A percentile compares a stretch with the other conserved stretches of the same genome.
These are phyloP conservation scores for Calephelis nemesis DNA, from an alignment of 1,140 invertebrate species.

Conservation along the genomic window DNA sequence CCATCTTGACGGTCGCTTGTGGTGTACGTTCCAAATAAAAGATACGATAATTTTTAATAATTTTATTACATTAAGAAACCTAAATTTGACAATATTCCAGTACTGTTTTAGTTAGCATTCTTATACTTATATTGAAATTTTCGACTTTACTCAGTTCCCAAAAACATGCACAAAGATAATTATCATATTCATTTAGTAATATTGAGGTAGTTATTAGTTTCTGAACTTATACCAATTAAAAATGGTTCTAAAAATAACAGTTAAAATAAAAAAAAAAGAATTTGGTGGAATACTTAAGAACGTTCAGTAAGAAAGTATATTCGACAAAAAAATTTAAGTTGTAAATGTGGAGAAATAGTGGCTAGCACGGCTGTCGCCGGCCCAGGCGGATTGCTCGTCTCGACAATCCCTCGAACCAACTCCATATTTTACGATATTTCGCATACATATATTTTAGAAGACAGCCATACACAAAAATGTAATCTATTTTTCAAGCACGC, in stretches of 20 bases:
- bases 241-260: constrained; percentile 73
- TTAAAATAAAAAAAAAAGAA: constrained; percentile 62
- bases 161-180: constrained; percentile 77
- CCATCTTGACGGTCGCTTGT: no score
- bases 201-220: constrained; percentile 79
- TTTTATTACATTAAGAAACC: constrained; percentile 76
- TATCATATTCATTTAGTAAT: constrained; percentile 77
- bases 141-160: constrained; percentile 69
- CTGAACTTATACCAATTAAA: constrained; percentile 76
- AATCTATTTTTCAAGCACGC: constrained; percentile 58
- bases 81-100: constrained; percentile 74
- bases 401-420: constrained; percentile 27
- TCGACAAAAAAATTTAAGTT: constrained; percentile 44
- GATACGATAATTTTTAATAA: constrained; percentile 47
- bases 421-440: constrained; percentile 24
- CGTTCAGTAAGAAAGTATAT: constrained; percentile 42
- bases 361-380: constrained; percentile 22
- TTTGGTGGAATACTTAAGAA: constrained; percentile 49
- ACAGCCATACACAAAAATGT: constrained; percentile 55
- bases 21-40: constrained; percentile 25
- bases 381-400: constrained; percentile 16
- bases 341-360: constrained; percentile 39
- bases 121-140: constrained; percentile 67
- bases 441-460: constrained; percentile 40
- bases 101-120: constrained; percentile 74